Percentiles rank a stretch among this genome's conserved stretches.
Evolutionary conservation across 2,113 vertebrate genomes (phyloP).

Genomic region (Turnix velox): DNA sequence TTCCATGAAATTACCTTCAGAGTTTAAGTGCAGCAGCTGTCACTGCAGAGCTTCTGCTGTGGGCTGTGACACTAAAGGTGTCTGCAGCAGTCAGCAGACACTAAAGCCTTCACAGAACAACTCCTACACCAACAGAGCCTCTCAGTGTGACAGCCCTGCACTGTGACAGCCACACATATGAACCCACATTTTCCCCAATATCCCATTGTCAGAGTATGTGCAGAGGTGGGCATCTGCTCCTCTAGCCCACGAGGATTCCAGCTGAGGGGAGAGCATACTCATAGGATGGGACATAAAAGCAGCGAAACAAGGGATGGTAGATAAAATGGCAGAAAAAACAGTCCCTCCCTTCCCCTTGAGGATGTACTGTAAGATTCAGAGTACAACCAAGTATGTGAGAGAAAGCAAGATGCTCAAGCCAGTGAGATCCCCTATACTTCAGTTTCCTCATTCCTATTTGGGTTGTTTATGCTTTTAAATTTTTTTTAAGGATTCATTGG

Average conservation of each 20-base stretch:
- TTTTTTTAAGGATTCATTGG: neutral
- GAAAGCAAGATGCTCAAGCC: neutral
- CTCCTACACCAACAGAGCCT: neutral
- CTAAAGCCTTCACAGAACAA: accelerated
- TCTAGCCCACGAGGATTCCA: neutral
- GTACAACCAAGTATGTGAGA: neutral
- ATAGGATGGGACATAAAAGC: neutral
- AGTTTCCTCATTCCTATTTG: neutral
- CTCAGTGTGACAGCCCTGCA: accelerated
- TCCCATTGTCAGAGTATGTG: accelerated
- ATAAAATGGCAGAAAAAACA: no score
- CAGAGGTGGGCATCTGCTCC: neutral
- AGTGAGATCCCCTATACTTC: neutral
- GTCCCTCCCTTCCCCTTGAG: neutral
- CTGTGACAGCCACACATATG: accelerated
- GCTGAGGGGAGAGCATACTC: neutral
- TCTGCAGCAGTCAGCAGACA: neutral
- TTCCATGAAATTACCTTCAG: neutral
- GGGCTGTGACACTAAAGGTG: accelerated
- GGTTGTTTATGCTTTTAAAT: neutral
- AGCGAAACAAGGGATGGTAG: neutral
- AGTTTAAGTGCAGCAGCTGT: neutral
- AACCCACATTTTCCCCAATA: accelerated
- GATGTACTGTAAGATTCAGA: neutral
- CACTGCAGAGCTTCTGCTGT: neutral